Evolutionary conservation across 2,113 vertebrate genomes (phyloP).

Genomic region (Onychorhynchus coronatus): DNA sequence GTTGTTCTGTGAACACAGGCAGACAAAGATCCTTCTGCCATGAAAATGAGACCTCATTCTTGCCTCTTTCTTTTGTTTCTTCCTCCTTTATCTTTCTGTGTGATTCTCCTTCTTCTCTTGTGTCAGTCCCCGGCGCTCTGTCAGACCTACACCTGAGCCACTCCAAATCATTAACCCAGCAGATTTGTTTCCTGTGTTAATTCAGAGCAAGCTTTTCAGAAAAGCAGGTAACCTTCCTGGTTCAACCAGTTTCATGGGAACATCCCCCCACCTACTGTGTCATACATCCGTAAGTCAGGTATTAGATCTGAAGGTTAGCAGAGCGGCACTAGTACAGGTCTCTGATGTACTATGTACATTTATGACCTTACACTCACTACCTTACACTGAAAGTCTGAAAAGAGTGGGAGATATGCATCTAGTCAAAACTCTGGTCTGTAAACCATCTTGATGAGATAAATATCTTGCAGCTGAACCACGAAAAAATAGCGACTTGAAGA

Average conservation of each 20-base stretch:
- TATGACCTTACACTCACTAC: background rate
- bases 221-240: background rate
- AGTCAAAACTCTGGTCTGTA: background rate
- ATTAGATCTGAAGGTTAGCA: background rate
- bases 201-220: background rate
- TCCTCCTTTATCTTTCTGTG: background rate
- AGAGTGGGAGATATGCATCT: background rate
- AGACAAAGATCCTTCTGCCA: background rate
- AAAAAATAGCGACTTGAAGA: background rate
- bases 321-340: background rate
- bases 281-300: rapidly evolving
- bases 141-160: background rate
- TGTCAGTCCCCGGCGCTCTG: background rate
- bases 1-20: background rate
- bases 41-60: background rate
- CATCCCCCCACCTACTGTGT: background rate
- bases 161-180: background rate
- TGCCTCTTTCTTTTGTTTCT: background rate
- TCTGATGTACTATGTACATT: background rate
- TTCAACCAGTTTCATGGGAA: background rate
- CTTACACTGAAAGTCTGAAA: background rate
- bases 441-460: background rate
- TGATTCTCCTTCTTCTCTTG: background rate
- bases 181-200: background rate
- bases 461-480: background rate